These are phyloP conservation scores for Guaruba guarouba DNA, from an alignment of 2,113 vertebrate species.

Conservation along the genomic window DNA sequence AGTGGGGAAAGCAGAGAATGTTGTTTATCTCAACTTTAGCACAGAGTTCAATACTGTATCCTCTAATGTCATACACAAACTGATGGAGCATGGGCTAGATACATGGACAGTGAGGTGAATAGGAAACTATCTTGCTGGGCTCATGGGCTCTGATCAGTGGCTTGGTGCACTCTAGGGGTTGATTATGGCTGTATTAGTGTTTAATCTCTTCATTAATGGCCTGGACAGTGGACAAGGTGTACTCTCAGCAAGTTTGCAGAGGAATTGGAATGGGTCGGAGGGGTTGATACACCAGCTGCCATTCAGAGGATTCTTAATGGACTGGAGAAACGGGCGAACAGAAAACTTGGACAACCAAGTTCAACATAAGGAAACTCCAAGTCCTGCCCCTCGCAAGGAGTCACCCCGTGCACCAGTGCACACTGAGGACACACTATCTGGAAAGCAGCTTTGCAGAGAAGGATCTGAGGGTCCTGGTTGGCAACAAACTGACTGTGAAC, in stretches of 20 bases:
- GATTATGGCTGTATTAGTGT: neutral
- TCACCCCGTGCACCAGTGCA: neutral
- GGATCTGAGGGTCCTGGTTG: accelerated
- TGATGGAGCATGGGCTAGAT: neutral
- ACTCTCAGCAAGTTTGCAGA: neutral
- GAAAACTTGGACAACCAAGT: neutral
- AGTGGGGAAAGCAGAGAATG: neutral
- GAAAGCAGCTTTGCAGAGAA: neutral
- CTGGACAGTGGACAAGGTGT: neutral
- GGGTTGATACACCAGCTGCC: neutral
- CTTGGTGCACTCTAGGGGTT: neutral
- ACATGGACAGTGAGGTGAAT: neutral
- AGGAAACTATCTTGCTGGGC: neutral
- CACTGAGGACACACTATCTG: accelerated
- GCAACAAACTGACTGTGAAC: neutral
- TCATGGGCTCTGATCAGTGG: accelerated
- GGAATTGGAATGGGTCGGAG: accelerated
- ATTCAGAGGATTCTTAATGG: neutral
- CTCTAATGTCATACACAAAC: neutral
- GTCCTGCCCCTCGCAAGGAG: neutral
- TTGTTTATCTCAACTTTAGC: neutral
- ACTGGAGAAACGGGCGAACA: accelerated
- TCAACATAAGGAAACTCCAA: neutral
- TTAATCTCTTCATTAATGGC: neutral
- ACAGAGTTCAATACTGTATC: neutral